These are phyloP conservation scores for Petromus typicus DNA, from an alignment of 2,113 vertebrate species.

Conservation along the genomic window DNA sequence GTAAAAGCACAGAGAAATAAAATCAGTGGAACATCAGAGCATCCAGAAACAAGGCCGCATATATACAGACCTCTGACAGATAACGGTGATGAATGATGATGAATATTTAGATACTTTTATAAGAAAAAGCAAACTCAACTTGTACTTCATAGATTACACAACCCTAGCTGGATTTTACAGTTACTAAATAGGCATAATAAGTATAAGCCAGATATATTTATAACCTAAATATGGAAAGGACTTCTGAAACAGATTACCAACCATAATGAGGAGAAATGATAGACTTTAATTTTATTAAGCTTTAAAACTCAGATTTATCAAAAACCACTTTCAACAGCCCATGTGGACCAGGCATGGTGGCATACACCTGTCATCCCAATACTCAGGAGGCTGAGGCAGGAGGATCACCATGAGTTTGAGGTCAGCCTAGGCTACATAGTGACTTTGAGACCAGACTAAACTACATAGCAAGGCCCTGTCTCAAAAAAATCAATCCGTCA, in stretches of 20 bases:
- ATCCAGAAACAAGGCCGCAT: background rate
- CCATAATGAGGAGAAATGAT: background rate
- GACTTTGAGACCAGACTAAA: background rate
- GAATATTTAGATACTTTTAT: background rate
- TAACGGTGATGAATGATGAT: background rate
- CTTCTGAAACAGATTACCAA: slow-evolving; percentile 31
- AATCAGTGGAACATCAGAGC: background rate
- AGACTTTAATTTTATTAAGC: slow-evolving; percentile 15
- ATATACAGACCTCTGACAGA: background rate
- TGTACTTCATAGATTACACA: background rate
- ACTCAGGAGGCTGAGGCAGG: background rate
- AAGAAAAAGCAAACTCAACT: slow-evolving; percentile 1
- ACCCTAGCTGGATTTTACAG: background rate
- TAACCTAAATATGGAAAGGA: background rate
- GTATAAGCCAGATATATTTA: background rate
- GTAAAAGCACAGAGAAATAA: background rate
- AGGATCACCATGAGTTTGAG: background rate
- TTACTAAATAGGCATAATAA: slow-evolving; percentile 8
- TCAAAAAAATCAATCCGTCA: background rate
- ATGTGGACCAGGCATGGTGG: too few species aligned
- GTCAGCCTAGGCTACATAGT: background rate
- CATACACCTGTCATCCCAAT: background rate
- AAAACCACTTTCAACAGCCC: background rate
- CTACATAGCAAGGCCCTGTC: background rate
- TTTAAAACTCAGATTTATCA: slow-evolving; percentile 22